Evolutionary conservation across 2,797 vertebrate species (phyloP).

Genomic region (Synaphobranchus kaupii): DNA sequence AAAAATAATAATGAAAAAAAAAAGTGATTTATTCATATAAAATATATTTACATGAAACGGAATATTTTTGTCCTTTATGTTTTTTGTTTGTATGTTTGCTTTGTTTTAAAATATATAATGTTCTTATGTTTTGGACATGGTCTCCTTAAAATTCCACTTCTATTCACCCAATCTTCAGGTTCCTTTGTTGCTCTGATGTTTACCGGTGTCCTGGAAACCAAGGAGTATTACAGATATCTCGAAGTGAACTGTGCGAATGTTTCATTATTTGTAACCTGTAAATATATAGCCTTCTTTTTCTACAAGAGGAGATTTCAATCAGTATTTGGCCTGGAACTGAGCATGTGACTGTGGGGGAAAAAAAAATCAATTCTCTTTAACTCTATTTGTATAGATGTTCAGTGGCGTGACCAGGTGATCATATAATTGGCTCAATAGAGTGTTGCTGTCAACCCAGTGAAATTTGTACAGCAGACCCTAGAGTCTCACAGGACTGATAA

Average conservation of each 20-base stretch:
- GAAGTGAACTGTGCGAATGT: conserved; percentile 77
- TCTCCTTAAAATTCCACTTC: conserved; percentile 68
- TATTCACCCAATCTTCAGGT: conserved; percentile 58
- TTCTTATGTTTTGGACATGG: conserved; percentile 62
- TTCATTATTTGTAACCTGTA: conserved; percentile 88
- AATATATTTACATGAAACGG: conserved; percentile 11
- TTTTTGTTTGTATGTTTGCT: conserved; percentile 49
- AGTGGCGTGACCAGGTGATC: conserved; percentile 80
- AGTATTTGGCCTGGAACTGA: conserved; percentile 82
- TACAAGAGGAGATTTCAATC: conserved; percentile 80
- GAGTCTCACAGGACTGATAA: conserved; percentile 67
- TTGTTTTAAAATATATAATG: conserved; percentile 53
- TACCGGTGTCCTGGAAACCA: conserved; percentile 71
- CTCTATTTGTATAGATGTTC: conserved; percentile 82
- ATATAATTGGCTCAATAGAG: conserved; percentile 71
- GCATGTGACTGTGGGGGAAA: conserved; percentile 87
- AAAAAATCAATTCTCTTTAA: conserved; percentile 58
- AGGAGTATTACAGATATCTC: conserved; percentile 70
- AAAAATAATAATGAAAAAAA: conserved; percentile 3
- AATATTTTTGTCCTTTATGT: conserved; percentile 58
- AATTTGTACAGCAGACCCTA: conserved; percentile 73
- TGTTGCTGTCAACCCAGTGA: conserved; percentile 78
- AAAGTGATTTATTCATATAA: neutral
- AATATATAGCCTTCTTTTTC: conserved; percentile 88
- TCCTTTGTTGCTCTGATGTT: conserved; percentile 66